Evolutionary conservation across 92 coral and sea anemone genomes (phyloP).

Genomic region (Montipora capitata): DNA sequence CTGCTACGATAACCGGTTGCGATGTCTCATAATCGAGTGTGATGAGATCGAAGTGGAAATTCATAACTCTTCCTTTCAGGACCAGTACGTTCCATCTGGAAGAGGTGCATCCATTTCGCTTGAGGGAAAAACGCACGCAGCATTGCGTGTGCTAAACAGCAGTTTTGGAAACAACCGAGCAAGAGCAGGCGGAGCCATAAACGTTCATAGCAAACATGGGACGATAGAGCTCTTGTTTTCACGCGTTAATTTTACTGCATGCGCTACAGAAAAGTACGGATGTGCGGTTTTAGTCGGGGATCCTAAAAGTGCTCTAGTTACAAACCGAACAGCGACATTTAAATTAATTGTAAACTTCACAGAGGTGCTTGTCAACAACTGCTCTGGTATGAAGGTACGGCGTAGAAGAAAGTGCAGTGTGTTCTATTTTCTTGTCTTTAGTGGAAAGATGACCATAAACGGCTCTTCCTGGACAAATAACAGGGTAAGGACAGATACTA

Average conservation of each 20-base stretch:
- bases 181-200: constrained; percentile 12
- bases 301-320: neutral
- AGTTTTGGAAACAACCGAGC: neutral
- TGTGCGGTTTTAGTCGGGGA: constrained; percentile 10
- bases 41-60: constrained; percentile 5
- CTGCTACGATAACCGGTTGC: neutral
- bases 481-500: neutral
- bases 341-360: neutral
- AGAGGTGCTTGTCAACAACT: neutral
- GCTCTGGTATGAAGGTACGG: neutral
- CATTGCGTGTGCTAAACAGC: neutral
- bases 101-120: constrained; percentile 9
- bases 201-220: constrained; percentile 1
- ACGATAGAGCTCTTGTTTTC: neutral
- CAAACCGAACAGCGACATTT: neutral
- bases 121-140: neutral
- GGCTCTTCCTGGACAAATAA: constrained; percentile 10
- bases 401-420: neutral
- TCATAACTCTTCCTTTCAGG: neutral
- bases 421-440: neutral
- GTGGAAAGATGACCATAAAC: neutral
- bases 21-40: neutral
- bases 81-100: neutral
- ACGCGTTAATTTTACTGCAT: neutral
- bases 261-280: constrained; percentile 10